phyloP scores from a whole-genome alignment of 1,140 invertebrate species.

The Dufourea novaeangliae region DNA sequence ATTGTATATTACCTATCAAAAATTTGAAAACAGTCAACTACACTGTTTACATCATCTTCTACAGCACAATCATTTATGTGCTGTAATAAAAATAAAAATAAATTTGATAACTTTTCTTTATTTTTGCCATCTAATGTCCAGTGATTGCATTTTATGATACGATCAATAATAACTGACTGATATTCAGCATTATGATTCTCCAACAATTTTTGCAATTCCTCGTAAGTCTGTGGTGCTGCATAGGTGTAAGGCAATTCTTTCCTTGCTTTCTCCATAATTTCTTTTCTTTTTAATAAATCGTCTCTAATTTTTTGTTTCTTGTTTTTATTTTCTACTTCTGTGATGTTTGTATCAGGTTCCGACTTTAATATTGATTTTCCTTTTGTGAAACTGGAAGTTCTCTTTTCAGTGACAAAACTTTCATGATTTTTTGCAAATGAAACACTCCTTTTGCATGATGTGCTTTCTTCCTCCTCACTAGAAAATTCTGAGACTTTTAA shows the following conservation, averaged over 20 bases:
- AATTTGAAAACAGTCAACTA: constrained; percentile 83
- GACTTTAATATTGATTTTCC: constrained; percentile 48
- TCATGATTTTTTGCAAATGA: constrained; percentile 21
- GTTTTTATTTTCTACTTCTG: constrained; percentile 9
- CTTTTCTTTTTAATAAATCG: constrained; percentile 78
- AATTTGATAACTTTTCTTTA: constrained; percentile 87
- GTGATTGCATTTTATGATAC: constrained; percentile 93
- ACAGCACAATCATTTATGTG: constrained; percentile 85
- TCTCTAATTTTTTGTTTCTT: constrained; percentile 67
- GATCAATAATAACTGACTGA: constrained; percentile 88
- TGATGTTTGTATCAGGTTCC: constrained; percentile 48
- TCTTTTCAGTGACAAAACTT: constrained; percentile 14
- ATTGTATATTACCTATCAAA: constrained; percentile 78
- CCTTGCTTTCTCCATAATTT: constrained; percentile 84
- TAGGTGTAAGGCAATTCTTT: constrained; percentile 88
- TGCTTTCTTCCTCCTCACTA: constrained; percentile 74
- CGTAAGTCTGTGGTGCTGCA: constrained; percentile 85
- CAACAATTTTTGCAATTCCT: constrained; percentile 86
- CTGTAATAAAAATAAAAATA: constrained; percentile 89
- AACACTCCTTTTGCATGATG: constrained; percentile 34
- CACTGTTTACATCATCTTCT: constrained; percentile 78
- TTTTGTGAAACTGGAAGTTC: constrained; percentile 18
- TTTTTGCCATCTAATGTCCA: constrained; percentile 89
- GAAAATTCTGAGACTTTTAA: constrained; percentile 77
- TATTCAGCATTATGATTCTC: constrained; percentile 83